A percentile compares a stretch with the other conserved stretches of the same genome.
phyloP scores from a whole-genome alignment of 2,113 vertebrate genomes.

The Lepus europaeus region DNA sequence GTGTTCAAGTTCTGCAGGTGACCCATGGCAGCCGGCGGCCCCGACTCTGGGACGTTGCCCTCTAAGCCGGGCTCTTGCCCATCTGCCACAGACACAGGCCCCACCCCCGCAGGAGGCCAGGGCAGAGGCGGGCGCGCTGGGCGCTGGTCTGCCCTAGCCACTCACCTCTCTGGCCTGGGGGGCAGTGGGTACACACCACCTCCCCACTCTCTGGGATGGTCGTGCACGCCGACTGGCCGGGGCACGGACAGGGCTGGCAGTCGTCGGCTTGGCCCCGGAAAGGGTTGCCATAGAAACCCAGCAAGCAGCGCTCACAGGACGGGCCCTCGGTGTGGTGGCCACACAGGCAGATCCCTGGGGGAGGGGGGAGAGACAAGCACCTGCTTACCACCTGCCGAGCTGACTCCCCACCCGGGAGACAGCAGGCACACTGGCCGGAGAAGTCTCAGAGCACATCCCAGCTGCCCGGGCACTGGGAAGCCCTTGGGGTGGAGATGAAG shows the following conservation, averaged over 20 bases:
- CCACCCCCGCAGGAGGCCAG: background rate
- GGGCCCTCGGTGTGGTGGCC: constrained; percentile 92
- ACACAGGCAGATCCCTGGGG: constrained; percentile 93
- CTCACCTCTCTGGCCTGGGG: constrained; percentile 93
- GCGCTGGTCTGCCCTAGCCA: no score
- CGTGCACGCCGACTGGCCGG: constrained; percentile 88
- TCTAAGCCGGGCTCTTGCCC: background rate
- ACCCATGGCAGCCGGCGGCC: background rate
- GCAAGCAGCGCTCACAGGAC: constrained; percentile 92
- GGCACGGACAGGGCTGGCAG: constrained; percentile 95
- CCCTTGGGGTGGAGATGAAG: accelerated
- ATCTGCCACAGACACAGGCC: background rate
- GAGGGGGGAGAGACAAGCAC: background rate
- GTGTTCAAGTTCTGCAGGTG: background rate
- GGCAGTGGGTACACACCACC: constrained; percentile 96
- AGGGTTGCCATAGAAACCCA: constrained; percentile 94
- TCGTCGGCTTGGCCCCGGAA: constrained; percentile 87
- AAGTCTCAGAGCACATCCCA: accelerated
- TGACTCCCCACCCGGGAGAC: background rate
- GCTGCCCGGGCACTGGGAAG: accelerated
- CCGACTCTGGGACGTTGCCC: background rate
- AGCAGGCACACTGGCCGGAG: accelerated
- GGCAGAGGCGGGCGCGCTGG: background rate
- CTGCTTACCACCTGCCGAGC: background rate
- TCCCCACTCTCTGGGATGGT: constrained; percentile 87